Percentiles rank a stretch among this genome's conserved stretches.
phyloP scores from a whole-genome alignment of 2,113 vertebrate species.

The Ovis canadensis region DNA sequence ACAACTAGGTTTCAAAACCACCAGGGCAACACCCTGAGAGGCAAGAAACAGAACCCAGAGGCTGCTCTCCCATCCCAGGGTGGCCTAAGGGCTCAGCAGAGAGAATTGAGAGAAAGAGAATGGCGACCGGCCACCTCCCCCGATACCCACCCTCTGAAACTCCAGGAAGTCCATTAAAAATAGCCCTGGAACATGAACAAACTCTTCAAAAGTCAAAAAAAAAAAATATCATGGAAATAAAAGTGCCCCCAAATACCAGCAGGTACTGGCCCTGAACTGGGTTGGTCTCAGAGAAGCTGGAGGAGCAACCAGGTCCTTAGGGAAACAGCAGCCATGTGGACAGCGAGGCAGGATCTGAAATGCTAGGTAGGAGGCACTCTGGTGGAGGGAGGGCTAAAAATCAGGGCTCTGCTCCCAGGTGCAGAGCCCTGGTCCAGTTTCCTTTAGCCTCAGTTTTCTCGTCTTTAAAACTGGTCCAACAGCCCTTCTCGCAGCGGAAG shows the following conservation, averaged over 20 bases:
- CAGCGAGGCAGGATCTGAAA: neutral
- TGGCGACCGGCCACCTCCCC: neutral
- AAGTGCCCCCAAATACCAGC: neutral
- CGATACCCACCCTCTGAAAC: neutral
- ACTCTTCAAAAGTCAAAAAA: neutral
- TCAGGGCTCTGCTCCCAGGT: neutral
- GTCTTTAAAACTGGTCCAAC: neutral
- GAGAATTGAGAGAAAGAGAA: neutral
- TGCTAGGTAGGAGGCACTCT: accelerated
- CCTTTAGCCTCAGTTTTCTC: neutral
- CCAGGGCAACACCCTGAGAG: neutral
- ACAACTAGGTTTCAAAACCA: neutral
- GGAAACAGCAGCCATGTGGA: neutral
- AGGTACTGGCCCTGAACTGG: neutral
- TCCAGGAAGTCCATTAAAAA: neutral
- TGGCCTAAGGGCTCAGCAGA: neutral
- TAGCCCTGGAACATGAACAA: neutral
- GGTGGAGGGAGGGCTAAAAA: neutral
- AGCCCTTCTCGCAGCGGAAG: neutral
- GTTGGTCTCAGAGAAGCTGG: neutral
- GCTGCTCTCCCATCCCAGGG: neutral
- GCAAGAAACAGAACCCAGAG: neutral
- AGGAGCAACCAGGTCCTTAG: neutral
- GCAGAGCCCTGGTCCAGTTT: neutral
- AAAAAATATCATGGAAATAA: neutral